phyloP scores from a whole-genome alignment of 2,113 vertebrate species.

The Australoheros scitulus region DNA sequence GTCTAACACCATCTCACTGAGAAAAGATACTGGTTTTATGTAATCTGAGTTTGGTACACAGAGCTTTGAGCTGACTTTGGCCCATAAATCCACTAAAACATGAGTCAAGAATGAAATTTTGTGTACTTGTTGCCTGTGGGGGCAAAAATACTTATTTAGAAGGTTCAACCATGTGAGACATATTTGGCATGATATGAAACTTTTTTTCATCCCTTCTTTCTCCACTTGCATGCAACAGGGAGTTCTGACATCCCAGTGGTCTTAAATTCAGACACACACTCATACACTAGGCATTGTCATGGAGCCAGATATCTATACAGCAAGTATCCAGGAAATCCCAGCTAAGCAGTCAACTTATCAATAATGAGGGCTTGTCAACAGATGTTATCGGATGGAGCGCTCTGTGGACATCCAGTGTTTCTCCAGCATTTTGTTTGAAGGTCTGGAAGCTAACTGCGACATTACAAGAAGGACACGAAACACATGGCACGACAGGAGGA shows the following conservation, averaged over 20 bases:
- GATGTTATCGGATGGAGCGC: not conserved
- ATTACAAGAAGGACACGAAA: not conserved
- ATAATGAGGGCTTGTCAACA: slow-evolving; percentile 44
- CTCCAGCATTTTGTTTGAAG: not conserved
- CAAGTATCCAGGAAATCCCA: slow-evolving; percentile 59
- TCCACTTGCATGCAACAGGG: slow-evolving; percentile 51
- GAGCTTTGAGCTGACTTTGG: not conserved
- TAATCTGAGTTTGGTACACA: slow-evolving; percentile 1
- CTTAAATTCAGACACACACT: slow-evolving; percentile 55
- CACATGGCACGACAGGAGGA: not conserved
- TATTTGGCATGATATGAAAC: slow-evolving; percentile 47
- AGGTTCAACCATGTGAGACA: slow-evolving; percentile 34
- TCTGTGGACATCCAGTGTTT: not conserved
- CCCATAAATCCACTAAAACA: slow-evolving; percentile 18
- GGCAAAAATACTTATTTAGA: slow-evolving; percentile 11
- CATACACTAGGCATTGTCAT: slow-evolving; percentile 33
- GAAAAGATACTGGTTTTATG: slow-evolving; percentile 20
- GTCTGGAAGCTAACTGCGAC: not conserved
- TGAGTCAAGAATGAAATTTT: slow-evolving; percentile 3
- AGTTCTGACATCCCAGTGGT: slow-evolving; percentile 47
- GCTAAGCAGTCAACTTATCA: slow-evolving; percentile 50
- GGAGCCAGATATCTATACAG: slow-evolving; percentile 33
- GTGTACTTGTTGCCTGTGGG: not conserved
- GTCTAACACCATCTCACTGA: slow-evolving; percentile 27
- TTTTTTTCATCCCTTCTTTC: slow-evolving; percentile 41